A percentile compares a stretch with the other conserved stretches of the same genome.
These are phyloP conservation scores for Psittacula derbiana DNA, from an alignment of 2,797 vertebrate genomes.

Conservation along the genomic window DNA sequence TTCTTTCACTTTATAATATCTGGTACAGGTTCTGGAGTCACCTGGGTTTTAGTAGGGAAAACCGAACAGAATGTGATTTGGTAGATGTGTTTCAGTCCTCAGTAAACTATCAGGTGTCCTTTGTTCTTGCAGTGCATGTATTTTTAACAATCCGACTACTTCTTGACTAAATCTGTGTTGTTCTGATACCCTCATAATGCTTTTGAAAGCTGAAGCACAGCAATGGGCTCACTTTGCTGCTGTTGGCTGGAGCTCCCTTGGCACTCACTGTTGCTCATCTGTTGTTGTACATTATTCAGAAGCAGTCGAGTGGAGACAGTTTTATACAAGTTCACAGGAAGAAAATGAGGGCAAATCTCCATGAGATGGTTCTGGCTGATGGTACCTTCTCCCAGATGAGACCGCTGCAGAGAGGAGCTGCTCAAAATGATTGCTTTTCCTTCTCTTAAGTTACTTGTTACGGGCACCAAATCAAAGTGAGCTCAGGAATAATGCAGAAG, in stretches of 20 bases:
- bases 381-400: constrained; percentile 6
- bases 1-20: neutral
- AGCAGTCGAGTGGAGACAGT: constrained; percentile 28
- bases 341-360: constrained; percentile 48
- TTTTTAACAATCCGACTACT: neutral
- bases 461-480: neutral
- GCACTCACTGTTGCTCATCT: constrained; percentile 17
- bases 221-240: neutral
- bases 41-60: neutral
- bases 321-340: constrained; percentile 49
- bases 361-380: constrained; percentile 23
- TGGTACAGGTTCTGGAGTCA: neutral
- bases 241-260: constrained; percentile 24
- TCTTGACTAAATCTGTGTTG: neutral
- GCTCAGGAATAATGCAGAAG: neutral
- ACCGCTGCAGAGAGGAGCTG: neutral
- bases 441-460: neutral
- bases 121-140: neutral
- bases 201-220: neutral
- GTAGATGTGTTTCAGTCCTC: neutral
- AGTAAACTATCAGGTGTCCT: neutral
- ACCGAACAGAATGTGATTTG: neutral
- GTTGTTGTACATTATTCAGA: constrained; percentile 38
- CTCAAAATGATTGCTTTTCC: neutral
- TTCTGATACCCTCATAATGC: neutral